phyloP scores from a whole-genome alignment of 2,888 invertebrate species.

The Drosophila lutescens region DNA sequence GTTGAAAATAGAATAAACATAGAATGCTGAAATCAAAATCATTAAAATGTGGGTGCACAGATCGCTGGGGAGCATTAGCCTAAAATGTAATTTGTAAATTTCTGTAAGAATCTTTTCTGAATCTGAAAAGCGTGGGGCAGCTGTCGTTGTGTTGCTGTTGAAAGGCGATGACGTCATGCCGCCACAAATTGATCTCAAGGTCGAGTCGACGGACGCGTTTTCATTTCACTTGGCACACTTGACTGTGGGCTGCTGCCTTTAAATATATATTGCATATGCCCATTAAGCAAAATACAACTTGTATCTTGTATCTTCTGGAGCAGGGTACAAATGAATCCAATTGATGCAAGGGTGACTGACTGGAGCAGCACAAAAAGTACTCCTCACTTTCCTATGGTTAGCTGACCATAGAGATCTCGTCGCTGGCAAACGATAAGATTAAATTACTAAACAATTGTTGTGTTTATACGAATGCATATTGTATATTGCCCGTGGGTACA shows the following conservation, averaged over 20 bases:
- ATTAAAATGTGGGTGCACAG: constrained; percentile 44
- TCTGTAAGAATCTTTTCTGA: constrained; percentile 31
- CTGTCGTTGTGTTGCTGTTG: constrained; percentile 50
- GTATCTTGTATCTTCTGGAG: constrained; percentile 17
- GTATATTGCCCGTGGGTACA: constrained; percentile 35
- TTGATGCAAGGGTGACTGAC: constrained; percentile 33
- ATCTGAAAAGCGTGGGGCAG: constrained; percentile 43
- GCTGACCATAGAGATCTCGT: constrained; percentile 40
- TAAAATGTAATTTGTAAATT: constrained; percentile 39
- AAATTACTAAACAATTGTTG: constrained; percentile 70
- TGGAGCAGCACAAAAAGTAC: neutral
- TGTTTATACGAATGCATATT: constrained; percentile 20
- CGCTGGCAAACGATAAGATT: constrained; percentile 74
- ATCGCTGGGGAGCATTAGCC: constrained; percentile 41
- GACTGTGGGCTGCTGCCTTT: constrained; percentile 28
- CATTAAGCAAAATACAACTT: constrained; percentile 39
- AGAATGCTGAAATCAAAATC: constrained; percentile 30
- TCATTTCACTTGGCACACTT: constrained; percentile 77
- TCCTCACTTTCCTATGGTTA: constrained; percentile 16
- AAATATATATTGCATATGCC: constrained; percentile 58
- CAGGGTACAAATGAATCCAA: constrained; percentile 9
- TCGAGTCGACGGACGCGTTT: constrained; percentile 71
- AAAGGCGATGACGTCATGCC: constrained; percentile 64
- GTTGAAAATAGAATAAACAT: constrained; percentile 30
- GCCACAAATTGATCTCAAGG: constrained; percentile 74